Percentiles rank a stretch among this genome's conserved stretches.
Conservation (phyloP, 2,797 vertebrate genomes). For the Sphenopsis melanotis region DNA sequence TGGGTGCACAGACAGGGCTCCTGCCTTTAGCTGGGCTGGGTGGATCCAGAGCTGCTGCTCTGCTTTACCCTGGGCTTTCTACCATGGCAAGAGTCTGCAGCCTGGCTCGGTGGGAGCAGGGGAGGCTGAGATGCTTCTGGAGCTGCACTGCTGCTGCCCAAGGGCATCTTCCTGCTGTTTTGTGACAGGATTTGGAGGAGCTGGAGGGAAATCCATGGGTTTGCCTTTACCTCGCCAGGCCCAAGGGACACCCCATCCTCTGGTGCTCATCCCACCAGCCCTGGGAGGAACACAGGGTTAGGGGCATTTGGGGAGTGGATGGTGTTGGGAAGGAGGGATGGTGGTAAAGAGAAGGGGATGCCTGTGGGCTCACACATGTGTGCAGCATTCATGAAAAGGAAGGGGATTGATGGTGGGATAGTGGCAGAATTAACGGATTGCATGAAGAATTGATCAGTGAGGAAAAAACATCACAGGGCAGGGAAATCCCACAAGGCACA, state of each 20-base stretch:
- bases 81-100: neutral
- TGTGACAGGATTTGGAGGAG: neutral
- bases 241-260: accelerated
- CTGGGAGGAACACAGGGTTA: neutral
- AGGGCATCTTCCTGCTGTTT: neutral
- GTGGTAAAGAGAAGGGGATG: neutral
- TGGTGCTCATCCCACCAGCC: neutral
- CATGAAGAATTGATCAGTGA: neutral
- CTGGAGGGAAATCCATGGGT: accelerated
- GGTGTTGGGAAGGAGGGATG: neutral
- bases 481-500: neutral
- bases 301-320: neutral
- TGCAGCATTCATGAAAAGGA: neutral
- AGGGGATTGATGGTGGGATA: neutral
- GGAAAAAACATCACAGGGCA: neutral
- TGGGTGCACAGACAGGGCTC: neutral
- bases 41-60: neutral
- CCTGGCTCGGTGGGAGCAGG: accelerated
- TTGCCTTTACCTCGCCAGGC: neutral
- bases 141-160: accelerated
- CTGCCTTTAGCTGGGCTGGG: neutral
- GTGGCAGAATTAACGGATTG: neutral
- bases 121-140: neutral
- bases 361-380: accelerated
- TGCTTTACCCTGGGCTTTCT: neutral